phyloP scores from a whole-genome alignment of 2,797 vertebrate genomes.

The Babyrousa celebensis region DNA sequence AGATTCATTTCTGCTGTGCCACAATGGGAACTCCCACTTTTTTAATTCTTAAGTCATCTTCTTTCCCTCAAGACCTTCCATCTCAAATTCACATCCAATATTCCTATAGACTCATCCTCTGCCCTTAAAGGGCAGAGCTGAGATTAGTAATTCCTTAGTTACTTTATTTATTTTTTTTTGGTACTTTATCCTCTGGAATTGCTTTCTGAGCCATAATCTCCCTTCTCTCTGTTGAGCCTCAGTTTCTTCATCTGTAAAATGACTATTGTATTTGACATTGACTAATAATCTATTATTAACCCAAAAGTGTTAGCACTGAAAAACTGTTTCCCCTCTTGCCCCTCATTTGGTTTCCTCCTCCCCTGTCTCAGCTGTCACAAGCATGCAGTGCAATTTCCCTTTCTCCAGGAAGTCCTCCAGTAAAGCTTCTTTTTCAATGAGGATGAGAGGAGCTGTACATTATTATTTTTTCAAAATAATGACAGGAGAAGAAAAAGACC shows the following conservation, averaged over 20 bases:
- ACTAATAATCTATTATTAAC: not conserved
- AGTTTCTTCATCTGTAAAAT: slow-evolving; percentile 31
- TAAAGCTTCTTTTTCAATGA: slow-evolving; percentile 67
- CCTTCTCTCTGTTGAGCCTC: not conserved
- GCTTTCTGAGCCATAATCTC: not conserved
- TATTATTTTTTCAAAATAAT: slow-evolving; percentile 64
- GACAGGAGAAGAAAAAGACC: slow-evolving; percentile 73
- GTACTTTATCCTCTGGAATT: not conserved
- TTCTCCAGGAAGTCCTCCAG: slow-evolving; percentile 77
- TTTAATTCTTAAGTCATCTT: not conserved
- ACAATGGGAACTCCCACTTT: too few species aligned
- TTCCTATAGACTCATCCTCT: not conserved
- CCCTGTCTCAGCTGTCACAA: slow-evolving; percentile 64
- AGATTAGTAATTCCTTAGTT: not conserved
- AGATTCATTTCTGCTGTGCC: too few species aligned
- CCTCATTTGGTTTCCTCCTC: slow-evolving; percentile 47
- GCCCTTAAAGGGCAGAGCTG: not conserved
- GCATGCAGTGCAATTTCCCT: slow-evolving; percentile 40
- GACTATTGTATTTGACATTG: not conserved
- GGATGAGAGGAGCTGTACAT: slow-evolving; percentile 14
- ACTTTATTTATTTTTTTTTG: not conserved
- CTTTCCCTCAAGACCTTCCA: not conserved
- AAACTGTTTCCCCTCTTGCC: not conserved
- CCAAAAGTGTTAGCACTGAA: not conserved
- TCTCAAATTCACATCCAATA: not conserved